A percentile compares a stretch with the other conserved stretches of the same genome.
phyloP scores from a whole-genome alignment of 1,140 invertebrate species.

The Cydia pomonella region DNA sequence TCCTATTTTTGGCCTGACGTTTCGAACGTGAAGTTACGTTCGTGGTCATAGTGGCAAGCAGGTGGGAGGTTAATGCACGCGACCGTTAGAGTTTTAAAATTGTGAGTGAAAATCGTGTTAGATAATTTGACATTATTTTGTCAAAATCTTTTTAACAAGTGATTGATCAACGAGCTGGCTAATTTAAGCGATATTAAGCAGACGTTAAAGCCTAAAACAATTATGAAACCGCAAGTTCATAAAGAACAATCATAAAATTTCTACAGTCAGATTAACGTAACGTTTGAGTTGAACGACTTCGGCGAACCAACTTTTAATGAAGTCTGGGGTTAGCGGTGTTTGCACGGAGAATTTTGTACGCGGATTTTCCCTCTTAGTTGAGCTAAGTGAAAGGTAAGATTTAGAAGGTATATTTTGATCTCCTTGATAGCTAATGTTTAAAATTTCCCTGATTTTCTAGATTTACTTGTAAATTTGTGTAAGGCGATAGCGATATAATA shows the following conservation, averaged over 20 bases:
- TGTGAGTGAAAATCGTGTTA: no score
- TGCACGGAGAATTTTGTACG: slow-evolving; percentile 33
- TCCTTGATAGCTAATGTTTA: neutral
- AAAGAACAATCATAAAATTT: slow-evolving; percentile 33
- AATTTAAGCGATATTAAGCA: slow-evolving; percentile 33
- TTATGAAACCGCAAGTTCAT: slow-evolving; percentile 31
- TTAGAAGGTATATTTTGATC: slow-evolving; percentile 12
- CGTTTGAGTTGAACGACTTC: slow-evolving; percentile 36
- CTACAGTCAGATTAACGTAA: slow-evolving; percentile 36
- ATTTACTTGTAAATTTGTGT: neutral
- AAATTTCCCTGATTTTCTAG: neutral
- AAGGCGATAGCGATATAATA: no score
- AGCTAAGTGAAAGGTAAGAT: slow-evolving; percentile 35
- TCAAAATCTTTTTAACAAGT: neutral
- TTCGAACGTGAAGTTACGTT: neutral
- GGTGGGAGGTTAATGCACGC: no score
- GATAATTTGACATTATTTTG: neutral
- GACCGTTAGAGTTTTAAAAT: no score
- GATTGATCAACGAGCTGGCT: slow-evolving; percentile 16
- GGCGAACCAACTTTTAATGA: slow-evolving; percentile 37
- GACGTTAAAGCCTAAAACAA: slow-evolving; percentile 32
- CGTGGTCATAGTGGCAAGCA: no score
- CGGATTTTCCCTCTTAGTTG: slow-evolving; percentile 35
- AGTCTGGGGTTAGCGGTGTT: slow-evolving; percentile 35
- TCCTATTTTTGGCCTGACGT: no score